These are phyloP conservation scores for Zoroaster sp. DNA, from an alignment of 53 echinoderm and acorn worm species.

Conservation along the genomic window DNA sequence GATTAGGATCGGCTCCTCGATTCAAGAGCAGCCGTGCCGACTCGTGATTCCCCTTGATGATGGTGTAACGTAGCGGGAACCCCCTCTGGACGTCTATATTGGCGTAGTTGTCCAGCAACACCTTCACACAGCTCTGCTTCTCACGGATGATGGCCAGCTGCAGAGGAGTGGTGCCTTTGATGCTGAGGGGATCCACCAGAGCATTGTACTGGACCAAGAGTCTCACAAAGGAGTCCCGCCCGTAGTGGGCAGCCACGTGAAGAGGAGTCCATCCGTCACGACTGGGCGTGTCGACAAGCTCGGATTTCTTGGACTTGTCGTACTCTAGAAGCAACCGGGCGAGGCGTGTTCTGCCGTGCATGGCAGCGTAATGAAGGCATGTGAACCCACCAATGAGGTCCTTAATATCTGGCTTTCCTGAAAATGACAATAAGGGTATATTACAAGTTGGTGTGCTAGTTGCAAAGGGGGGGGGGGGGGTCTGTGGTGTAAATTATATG, in stretches of 20 bases:
- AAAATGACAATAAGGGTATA: neutral
- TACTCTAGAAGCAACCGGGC: slow-evolving; percentile 79
- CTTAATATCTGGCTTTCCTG: slow-evolving; percentile 70
- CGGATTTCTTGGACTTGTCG: slow-evolving; percentile 53
- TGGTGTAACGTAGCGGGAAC: slow-evolving; percentile 77
- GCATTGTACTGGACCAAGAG: slow-evolving; percentile 70
- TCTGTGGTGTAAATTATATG: too few relatives aligned
- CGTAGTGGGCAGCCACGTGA: slow-evolving; percentile 87
- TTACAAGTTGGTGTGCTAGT: too few relatives aligned
- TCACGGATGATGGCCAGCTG: slow-evolving; percentile 89
- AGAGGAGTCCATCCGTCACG: slow-evolving; percentile 83
- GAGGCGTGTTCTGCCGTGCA: slow-evolving; percentile 87
- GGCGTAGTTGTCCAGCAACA: slow-evolving; percentile 64
- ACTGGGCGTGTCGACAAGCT: slow-evolving; percentile 76
- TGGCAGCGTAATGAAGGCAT: slow-evolving; percentile 82
- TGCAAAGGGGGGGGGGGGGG: too few relatives aligned
- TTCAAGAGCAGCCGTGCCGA: slow-evolving; percentile 63
- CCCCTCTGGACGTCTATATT: slow-evolving; percentile 81
- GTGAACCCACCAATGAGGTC: slow-evolving; percentile 83
- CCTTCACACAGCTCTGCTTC: slow-evolving; percentile 67
- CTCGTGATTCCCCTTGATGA: slow-evolving; percentile 71
- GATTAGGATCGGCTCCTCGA: slow-evolving; percentile 72
- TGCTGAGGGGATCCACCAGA: slow-evolving; percentile 67
- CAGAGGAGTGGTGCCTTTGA: slow-evolving; percentile 79
- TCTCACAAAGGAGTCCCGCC: slow-evolving; percentile 79